phyloP scores from a whole-genome alignment of 2,113 vertebrate species.

The Leptobrachium leishanense region DNA sequence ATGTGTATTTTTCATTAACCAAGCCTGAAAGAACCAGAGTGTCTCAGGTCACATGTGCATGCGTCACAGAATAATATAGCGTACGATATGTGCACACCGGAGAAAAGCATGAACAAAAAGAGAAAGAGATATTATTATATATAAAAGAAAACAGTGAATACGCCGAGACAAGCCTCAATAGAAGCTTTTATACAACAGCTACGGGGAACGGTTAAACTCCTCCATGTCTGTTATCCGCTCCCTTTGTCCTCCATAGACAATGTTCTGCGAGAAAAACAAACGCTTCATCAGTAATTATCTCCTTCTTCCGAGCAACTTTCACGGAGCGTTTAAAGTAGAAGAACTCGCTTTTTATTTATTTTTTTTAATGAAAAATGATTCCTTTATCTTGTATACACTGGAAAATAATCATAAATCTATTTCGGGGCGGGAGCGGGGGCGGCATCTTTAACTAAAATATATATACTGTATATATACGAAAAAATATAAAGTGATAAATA shows the following conservation, averaged over 20 bases:
- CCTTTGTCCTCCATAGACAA: constrained; percentile 3
- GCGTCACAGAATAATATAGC: too few species aligned
- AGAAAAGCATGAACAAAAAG: too few species aligned
- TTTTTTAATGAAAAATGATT: constrained; percentile 29
- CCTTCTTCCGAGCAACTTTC: not conserved
- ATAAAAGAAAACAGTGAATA: not conserved
- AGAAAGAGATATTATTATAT: too few species aligned
- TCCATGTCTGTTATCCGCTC: not conserved
- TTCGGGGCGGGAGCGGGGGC: not conserved
- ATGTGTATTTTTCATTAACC: too few species aligned
- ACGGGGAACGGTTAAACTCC: not conserved
- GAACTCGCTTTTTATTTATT: not conserved
- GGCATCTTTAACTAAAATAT: not conserved
- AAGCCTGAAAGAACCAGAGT: too few species aligned
- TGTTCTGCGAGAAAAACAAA: constrained; percentile 20
- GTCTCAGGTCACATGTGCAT: too few species aligned
- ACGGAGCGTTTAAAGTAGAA: not conserved
- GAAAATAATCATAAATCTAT: constrained; percentile 47
- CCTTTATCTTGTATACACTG: constrained; percentile 29
- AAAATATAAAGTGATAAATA: constrained; percentile 45
- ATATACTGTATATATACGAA: not conserved
- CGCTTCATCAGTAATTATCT: constrained; percentile 19
- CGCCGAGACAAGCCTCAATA: too few species aligned
- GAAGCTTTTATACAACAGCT: not conserved
- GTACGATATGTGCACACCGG: too few species aligned